Conservation (phyloP, 2,797 vertebrate genomes). For the Graptemys geographica region DNA sequence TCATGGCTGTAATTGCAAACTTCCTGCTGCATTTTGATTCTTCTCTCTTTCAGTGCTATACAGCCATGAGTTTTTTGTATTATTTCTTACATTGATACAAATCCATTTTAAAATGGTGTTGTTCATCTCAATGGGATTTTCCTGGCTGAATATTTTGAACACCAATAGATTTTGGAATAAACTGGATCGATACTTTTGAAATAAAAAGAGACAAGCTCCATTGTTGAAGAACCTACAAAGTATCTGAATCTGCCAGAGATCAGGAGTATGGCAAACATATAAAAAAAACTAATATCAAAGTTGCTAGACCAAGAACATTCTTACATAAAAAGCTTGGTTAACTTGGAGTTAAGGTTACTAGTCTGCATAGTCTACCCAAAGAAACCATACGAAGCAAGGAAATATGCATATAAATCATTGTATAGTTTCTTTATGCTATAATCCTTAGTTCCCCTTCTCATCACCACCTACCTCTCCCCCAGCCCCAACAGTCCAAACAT, state of each 20-base stretch:
- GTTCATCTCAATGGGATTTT: background rate
- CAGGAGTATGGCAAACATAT: background rate
- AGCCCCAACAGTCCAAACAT: background rate
- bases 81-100: background rate
- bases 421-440: background rate
- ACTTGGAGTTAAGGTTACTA: background rate
- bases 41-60: accelerated
- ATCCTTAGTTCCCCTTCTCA: background rate
- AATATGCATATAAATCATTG: background rate
- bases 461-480: background rate
- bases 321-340: background rate
- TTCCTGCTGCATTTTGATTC: background rate
- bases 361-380: background rate
- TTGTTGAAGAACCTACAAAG: background rate
- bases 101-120: background rate
- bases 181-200: background rate
- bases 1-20: background rate
- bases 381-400: background rate
- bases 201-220: background rate
- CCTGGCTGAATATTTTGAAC: background rate
- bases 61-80: background rate
- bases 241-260: background rate
- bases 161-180: background rate
- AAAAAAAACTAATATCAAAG: background rate
- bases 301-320: background rate